Base-by-base conservation (phyloP, 2,113 vertebrate species). In the Xiphophorus couchianus region DNA sequence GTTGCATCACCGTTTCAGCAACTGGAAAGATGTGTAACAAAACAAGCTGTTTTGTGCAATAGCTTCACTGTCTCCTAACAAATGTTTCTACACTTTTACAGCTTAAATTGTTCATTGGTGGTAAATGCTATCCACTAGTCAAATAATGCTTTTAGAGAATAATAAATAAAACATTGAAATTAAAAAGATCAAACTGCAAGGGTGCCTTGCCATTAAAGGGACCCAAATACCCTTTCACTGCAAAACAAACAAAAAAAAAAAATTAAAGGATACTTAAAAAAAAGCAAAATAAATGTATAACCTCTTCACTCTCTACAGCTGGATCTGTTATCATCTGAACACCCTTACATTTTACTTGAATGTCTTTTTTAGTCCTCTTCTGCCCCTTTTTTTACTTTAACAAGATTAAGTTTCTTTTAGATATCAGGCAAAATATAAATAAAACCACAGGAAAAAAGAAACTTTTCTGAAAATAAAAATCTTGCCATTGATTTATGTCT, bases 241-340 rank as follows among this genome's bases (percentile, higher is more conserved):
- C 35, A 37, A 37, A 28, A 28, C 35, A 37, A 37, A 28, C 1
- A 28, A 28, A 28, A 28, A 28, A 37, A 11, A 12, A 33, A 28
- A 28, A 2, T 30, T 31, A 31, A 31, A 9, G 33, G 8, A 5
- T 35, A 35, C 33, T 35, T 37, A 37, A 37, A 37, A 71, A 86
- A 80, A 70, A 62, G 86, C 68, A 77, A 84, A 89, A 48, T 0
- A 48, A 42, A 42, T 54, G 1, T 85, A 69, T 62, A 73, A 25
- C 61, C 62, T 33, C 62, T 28, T 79, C 74, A 39, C 74, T 70
- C 62, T 80, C 68, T 22, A 76, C 79, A 81, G 79, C 74, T 75
- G 71, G 80, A 76, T 74, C 73, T 29, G n/a, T 76, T 88, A 86
- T 86, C 69, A 80, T 62, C 72, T 79, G 48, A 51, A 60, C 74